phyloP scores from a whole-genome alignment of 2,888 invertebrate species.

The Auanema sp. region DNA sequence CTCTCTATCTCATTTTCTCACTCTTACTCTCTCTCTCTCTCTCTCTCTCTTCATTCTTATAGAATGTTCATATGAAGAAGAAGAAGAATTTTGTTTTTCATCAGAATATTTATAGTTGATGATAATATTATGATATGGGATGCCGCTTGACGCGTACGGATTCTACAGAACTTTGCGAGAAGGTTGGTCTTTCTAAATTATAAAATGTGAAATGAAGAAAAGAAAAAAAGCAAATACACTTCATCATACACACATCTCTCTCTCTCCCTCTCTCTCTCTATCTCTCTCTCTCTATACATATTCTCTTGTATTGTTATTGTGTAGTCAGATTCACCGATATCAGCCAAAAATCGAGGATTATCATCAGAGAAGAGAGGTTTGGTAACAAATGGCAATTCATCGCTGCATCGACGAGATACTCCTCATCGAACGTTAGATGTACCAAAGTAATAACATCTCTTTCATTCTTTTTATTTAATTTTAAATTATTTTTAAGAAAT shows the following conservation, averaged over 20 bases:
- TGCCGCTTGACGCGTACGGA: slow-evolving; percentile 42
- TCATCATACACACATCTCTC: not conserved
- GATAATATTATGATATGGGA: slow-evolving; percentile 33
- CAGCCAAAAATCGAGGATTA: too few relatives aligned
- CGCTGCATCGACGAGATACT: too few relatives aligned
- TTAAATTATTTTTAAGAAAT: not conserved
- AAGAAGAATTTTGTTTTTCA: not conserved
- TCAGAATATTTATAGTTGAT: slow-evolving; percentile 14
- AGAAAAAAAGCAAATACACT: slow-evolving; percentile 14
- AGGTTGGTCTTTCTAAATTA: not conserved
- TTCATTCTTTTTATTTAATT: not conserved
- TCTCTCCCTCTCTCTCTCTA: not conserved
- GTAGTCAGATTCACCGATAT: too few relatives aligned
- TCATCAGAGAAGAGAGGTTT: too few relatives aligned
- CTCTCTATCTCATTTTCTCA: not conserved
- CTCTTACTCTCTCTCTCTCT: not conserved
- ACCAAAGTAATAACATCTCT: not conserved
- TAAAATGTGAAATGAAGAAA: slow-evolving; percentile 8
- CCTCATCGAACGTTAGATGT: too few relatives aligned
- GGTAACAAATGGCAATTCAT: too few relatives aligned
- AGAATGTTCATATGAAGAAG: not conserved
- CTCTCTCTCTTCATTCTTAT: not conserved
- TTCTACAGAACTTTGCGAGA: slow-evolving; percentile 28
- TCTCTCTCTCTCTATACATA: not conserved
- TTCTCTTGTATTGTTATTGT: not conserved